These are phyloP conservation scores for Fregetta grallaria DNA, from an alignment of 2,113 vertebrate species.

Conservation along the genomic window DNA sequence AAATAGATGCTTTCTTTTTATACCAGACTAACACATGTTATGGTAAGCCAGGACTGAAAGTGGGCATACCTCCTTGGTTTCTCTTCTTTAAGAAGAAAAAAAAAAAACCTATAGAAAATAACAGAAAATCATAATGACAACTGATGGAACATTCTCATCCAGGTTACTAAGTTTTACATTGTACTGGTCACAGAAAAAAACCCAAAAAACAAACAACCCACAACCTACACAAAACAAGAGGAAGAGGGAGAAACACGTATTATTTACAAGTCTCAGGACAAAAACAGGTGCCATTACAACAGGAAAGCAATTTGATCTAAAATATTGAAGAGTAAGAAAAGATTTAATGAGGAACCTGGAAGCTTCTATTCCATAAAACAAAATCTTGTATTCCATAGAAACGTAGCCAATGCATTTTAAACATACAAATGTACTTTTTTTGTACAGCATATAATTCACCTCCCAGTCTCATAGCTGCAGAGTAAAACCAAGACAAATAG, in stretches of 20 bases:
- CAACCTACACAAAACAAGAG: neutral
- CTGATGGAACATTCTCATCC: neutral
- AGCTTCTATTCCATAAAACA: neutral
- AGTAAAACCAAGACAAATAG: neutral
- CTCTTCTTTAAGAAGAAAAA: neutral
- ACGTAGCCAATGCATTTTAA: neutral
- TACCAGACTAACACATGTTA: neutral
- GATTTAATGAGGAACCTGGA: neutral
- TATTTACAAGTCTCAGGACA: neutral
- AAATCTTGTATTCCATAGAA: neutral
- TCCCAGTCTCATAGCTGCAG: neutral
- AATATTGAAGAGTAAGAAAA: neutral
- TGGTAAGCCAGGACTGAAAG: neutral
- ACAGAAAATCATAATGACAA: neutral
- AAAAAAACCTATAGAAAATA: neutral
- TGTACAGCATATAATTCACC: neutral
- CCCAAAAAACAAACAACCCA: neutral
- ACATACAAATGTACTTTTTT: neutral
- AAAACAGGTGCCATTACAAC: neutral
- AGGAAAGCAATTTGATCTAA: neutral
- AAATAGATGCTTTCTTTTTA: neutral
- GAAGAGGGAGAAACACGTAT: neutral
- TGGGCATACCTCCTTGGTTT: neutral
- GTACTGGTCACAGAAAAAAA: neutral
- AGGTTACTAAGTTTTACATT: neutral